Evolutionary conservation across 2,888 invertebrate species (phyloP), one percentile per base, ranked within the genome.

Genomic region (Epirrhoe tristata): DNA sequence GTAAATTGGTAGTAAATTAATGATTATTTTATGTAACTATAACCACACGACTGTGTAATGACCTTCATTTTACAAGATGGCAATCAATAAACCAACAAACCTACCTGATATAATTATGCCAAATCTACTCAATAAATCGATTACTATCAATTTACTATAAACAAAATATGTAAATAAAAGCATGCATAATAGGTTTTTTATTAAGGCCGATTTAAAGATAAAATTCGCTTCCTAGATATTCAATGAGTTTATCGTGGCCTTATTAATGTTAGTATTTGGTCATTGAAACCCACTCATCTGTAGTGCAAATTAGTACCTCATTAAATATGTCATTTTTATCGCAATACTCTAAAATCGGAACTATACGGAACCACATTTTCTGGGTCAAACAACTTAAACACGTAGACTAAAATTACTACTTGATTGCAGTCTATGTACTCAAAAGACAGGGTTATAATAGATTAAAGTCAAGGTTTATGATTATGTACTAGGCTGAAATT

Each of bases 21-120:
- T 43, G 14, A 48, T 16, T 48, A 48, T 48, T 16, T 14, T 16
- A 48, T 48, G 5, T 16, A 48, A 48, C 48, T 48, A 1, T 16
- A 48, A 48, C 48, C 48, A 12, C 48, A 48, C 14, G 6, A 48
- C 12, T 7, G 7, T 46, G 5, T 4, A n/a, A 16, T 48, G 16
- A 16, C 48, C 48, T 48, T 48, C 48, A 7, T 48, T 48, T 48
- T 4, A 48, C 16, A 48, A 48, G 48, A 48, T 48, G 16, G 48
- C 16, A 48, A 48, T 48, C 6, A 48, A 16, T 6, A 16, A 7
- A 48, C 48, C 14, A 14, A 5, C 14, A 48, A 48, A 16, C 48
- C 48, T 48, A 16, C 48, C 48, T 48, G 48, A 48, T 48, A 16
- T 48, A 16, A 48, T 48, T 48, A 48, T 48, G 48, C 16, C 48